A percentile compares a stretch with the other conserved stretches of the same genome.
phyloP scores from a whole-genome alignment of 2,888 invertebrate species.

The Drosophila siamana region DNA sequence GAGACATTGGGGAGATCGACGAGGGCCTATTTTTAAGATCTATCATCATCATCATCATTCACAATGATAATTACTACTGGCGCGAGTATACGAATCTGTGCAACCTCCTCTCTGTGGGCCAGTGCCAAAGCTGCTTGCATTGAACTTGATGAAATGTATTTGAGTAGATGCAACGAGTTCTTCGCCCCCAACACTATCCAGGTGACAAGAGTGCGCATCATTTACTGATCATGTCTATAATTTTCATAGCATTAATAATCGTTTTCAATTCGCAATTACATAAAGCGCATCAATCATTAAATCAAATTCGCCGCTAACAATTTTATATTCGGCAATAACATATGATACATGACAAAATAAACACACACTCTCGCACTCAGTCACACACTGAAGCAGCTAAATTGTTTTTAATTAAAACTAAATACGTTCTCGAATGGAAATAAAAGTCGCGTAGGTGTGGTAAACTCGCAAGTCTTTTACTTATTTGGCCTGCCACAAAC shows the following conservation, averaged over 20 bases:
- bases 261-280: constrained; percentile 23
- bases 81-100: constrained; percentile 32
- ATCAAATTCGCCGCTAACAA: constrained; percentile 58
- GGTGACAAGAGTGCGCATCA: constrained; percentile 37
- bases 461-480: constrained; percentile 58
- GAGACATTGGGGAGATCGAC: constrained; percentile 27
- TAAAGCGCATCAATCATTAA: constrained; percentile 46
- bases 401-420: constrained; percentile 71
- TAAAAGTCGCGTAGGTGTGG: constrained; percentile 60
- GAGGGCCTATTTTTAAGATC: constrained; percentile 51
- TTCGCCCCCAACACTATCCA: constrained; percentile 1
- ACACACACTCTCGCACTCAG: constrained; percentile 8
- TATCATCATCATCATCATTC: constrained; percentile 30
- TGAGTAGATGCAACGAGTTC: constrained; percentile 8
- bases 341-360: constrained; percentile 16
- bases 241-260: constrained; percentile 24
- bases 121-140: constrained; percentile 48
- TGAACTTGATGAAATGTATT: constrained; percentile 61
- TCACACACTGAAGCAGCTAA: constrained; percentile 31
- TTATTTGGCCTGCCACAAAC: constrained; percentile 64
- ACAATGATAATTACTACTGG: constrained; percentile 31
- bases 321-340: constrained; percentile 13
- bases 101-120: constrained; percentile 32
- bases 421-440: constrained; percentile 36
- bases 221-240: constrained; percentile 18